A percentile compares a stretch with the other conserved stretches of the same genome.
These are phyloP conservation scores for Kryptolebias ocellatus DNA, from an alignment of 2,797 vertebrate species.

Conservation along the genomic window DNA sequence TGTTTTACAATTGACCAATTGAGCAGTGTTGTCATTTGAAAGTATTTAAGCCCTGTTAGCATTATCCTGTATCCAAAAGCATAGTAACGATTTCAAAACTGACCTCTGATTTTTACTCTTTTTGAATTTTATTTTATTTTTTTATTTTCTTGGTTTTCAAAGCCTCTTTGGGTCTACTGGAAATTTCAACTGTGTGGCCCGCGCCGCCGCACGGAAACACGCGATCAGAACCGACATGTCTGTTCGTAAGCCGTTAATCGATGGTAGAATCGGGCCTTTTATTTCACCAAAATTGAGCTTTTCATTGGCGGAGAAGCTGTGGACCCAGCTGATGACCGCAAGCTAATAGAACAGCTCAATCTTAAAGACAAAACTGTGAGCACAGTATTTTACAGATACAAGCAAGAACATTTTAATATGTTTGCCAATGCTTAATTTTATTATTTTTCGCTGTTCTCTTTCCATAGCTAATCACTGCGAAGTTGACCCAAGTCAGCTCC, in stretches of 20 bases:
- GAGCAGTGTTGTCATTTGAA: conserved; percentile 86
- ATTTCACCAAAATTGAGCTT: conserved; percentile 35
- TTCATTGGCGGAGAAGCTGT: no score
- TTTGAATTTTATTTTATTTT: conserved; percentile 15
- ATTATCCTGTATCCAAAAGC: conserved; percentile 85
- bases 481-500: no score
- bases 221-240: conserved; percentile 35
- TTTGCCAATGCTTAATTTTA: no score
- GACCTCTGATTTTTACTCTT: conserved; percentile 69
- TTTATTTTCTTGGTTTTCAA: conserved; percentile 7
- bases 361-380: no score
- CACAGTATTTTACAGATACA: no score
- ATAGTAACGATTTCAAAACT: conserved; percentile 65
- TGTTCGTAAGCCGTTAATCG: conserved; percentile 41
- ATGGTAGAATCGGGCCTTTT: conserved; percentile 39
- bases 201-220: conserved; percentile 50
- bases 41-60: conserved; percentile 95
- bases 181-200: conserved; percentile 71
- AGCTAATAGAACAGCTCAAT: no score
- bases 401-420: no score
- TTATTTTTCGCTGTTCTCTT: no score
- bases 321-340: no score
- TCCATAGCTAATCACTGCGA: no score
- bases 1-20: conserved; percentile 79
- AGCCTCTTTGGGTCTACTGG: conserved; percentile 53